Base-by-base conservation (phyloP, 2,888 invertebrate genomes). In the Ennomos erosarius region DNA sequence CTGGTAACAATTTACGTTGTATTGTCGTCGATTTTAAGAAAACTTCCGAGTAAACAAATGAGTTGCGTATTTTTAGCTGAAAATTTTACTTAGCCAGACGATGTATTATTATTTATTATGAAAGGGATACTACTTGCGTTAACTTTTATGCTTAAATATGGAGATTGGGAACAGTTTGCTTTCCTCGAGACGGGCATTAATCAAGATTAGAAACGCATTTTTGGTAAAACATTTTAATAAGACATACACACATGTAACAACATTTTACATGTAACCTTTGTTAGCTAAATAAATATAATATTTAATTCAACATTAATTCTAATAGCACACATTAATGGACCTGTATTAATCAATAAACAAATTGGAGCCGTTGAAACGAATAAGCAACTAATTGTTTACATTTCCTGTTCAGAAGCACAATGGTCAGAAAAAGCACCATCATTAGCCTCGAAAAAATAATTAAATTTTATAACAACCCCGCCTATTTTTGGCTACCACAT, bases 401-500 rank as follows among this genome's bases (percentile, higher is more conserved):
- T 84, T 79, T 82, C 83, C 75, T 75, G 73, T 82, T 78, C 83
- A 85, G 85, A 80, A 84, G 83, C 86, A 68, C 64, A 55, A 47
- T 55, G 47, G 9, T 60, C 68, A 73, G 69, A 73, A 75, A 84
- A 89, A 89, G 85, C 83, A 78, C 60, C 73, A 83, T 86, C 86
- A 86, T 88, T 88, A 88, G 84, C 82, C 75, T 71, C 78, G 79
- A 84, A 85, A 51, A 89, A 90, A 87, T 91, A 90, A 91, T 91
- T 90, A 90, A 85, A 88, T 88, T 89, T 92, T 88, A 90, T 88
- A 90, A 87, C 87, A 82, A 71, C 91, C 78, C 91, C 92, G 91
- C 92, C 92, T 91, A 92, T 92, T 92, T 92, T 91, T 90, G 87
- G 91, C 92, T 92, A 92, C 92, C 90, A 90, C 78, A 81, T 82